Base-by-base conservation (phyloP, 2,888 invertebrate species). In the Drosophila tripunctata region DNA sequence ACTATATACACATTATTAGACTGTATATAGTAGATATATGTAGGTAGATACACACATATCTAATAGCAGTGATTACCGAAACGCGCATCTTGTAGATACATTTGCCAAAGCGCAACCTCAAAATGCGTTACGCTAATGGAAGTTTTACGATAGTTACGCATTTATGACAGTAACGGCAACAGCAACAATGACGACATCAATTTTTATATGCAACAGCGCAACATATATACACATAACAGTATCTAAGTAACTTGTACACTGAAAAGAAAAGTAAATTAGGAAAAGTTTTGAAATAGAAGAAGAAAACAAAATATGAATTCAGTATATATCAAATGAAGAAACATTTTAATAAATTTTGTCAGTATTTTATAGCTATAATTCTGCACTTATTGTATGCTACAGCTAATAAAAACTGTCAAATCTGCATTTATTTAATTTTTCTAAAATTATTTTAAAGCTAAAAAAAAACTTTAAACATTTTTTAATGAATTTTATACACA, bases 111-210 rank as follows among this genome's bases (percentile, higher is more conserved):
- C 47, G 45, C 22, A 17, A n/a, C 33, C 58, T 14, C 24, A 40
- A 43, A 61, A 24, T 45, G 61, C 62, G 27, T 56, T 36, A 48
- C 44, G 40, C 86, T 87, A 82, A 82, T 82, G 88, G 83, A 82
- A 67, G 38, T 87, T 82, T 82, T 85, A 82, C 65, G 86, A 87
- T 82, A 87, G 86, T 81, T 72, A 43, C 55, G 47, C 66, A 55
- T 72, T n/a, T 64, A 70, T 71, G 70, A 55, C 44, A 43, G 55
- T 35, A 19, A 36, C 27, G 10, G n/a, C n/a, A n/a, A n/a, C n/a
- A n/a, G n/a, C 52, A 27, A 47, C 62, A 57, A 48, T 50, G 36
- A 51, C 35, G 40, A 52, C 60, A 73, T 61, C 45, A 31, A 76
- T 54, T 73, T 76, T 76, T 73, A 76, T 76, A 73, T 76, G 61